phyloP scores from a whole-genome alignment of 2,888 invertebrate genomes.

The Listrodromus nycthemerus region DNA sequence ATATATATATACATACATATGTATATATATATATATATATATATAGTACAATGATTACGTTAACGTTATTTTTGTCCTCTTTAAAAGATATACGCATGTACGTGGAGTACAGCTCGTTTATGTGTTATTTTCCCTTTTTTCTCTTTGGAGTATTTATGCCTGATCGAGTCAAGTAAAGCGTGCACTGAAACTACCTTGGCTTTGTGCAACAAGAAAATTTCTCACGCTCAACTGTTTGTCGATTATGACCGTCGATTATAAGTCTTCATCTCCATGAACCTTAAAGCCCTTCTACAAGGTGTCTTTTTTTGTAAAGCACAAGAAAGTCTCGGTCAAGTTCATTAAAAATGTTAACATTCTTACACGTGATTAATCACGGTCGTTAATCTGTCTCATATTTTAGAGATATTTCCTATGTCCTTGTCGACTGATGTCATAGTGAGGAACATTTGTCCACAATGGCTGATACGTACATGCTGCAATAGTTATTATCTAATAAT shows the following conservation, averaged over 20 bases:
- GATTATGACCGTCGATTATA: slow-evolving; percentile 44
- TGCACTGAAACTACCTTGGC: slow-evolving; percentile 20
- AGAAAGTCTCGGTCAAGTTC: slow-evolving; percentile 8
- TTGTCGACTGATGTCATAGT: slow-evolving; percentile 30
- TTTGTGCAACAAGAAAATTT: slow-evolving; percentile 9
- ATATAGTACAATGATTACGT: slow-evolving; percentile 78
- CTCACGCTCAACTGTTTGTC: slow-evolving; percentile 28
- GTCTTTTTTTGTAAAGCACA: not conserved
- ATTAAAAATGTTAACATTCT: slow-evolving; percentile 19
- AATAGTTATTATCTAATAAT: slow-evolving; percentile 50
- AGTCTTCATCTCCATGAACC: slow-evolving; percentile 49
- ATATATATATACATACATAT: slow-evolving; percentile 39
- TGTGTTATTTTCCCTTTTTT: slow-evolving; percentile 28
- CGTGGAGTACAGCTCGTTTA: slow-evolving; percentile 75
- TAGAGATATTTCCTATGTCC: slow-evolving; percentile 1
- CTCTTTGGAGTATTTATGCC: slow-evolving; percentile 81
- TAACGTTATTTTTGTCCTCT: slow-evolving; percentile 74
- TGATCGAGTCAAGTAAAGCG: slow-evolving; percentile 42
- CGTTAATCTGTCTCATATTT: not conserved
- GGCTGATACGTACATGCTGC: slow-evolving; percentile 42
- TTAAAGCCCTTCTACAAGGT: slow-evolving; percentile 10
- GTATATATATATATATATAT: slow-evolving; percentile 30
- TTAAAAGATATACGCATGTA: slow-evolving; percentile 80
- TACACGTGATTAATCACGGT: slow-evolving; percentile 12
- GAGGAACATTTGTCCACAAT: slow-evolving; percentile 40